Conservation (phyloP, 1,140 invertebrate genomes). For the Drusus annulatus region DNA sequence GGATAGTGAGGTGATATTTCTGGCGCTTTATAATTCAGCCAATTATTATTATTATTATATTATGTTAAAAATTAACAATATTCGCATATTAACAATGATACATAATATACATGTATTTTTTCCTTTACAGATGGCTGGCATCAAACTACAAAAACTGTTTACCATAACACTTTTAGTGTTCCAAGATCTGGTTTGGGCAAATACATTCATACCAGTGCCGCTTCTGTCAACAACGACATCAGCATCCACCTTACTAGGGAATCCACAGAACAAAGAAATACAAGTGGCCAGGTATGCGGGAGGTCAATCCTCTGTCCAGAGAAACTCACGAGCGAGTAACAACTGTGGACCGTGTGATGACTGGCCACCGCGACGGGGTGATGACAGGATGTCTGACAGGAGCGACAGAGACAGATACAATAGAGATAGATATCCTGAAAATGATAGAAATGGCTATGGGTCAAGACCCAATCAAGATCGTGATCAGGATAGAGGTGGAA, state of each 20-base stretch:
- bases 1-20: no score
- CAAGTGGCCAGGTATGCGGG: constrained; percentile 48
- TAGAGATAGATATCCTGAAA: constrained; percentile 54
- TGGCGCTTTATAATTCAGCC: no score
- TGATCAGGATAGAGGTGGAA: constrained; percentile 25
- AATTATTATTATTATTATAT: no score
- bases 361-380: constrained; percentile 47
- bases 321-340: constrained; percentile 55
- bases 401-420: constrained; percentile 47
- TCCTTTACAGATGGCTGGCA: constrained; percentile 37
- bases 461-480: constrained; percentile 22
- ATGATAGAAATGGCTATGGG: constrained; percentile 49
- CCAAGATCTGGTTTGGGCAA: constrained; percentile 34
- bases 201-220: constrained; percentile 55
- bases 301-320: constrained; percentile 37
- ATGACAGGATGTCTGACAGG: constrained; percentile 51
- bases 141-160: background rate
- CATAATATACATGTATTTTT: no score
- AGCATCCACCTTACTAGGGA: constrained; percentile 43
- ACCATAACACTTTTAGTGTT: constrained; percentile 28
- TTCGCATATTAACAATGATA: no score
- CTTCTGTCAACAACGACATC: constrained; percentile 47
- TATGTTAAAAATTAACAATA: no score
- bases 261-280: constrained; percentile 43
- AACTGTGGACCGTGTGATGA: constrained; percentile 54